Percentiles rank a stretch among this genome's conserved stretches.
Conservation (phyloP, 2,888 invertebrate species). For the Dicranocentrus wangi region DNA sequence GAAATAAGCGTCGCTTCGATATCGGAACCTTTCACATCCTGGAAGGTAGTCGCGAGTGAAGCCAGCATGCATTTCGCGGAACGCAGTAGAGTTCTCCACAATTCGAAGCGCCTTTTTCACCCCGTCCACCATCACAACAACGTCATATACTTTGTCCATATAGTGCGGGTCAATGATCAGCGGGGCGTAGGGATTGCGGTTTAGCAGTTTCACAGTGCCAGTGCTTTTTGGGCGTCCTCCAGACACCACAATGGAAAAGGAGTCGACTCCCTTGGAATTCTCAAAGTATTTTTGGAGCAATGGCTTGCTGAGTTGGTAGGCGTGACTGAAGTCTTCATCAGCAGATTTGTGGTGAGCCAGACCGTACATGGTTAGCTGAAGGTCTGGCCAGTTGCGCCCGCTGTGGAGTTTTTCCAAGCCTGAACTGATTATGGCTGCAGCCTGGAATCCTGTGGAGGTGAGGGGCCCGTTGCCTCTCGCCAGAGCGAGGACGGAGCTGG, state of each 20-base stretch:
- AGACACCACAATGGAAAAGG: constrained; percentile 68
- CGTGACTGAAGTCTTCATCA: constrained; percentile 35
- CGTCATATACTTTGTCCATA: constrained; percentile 64
- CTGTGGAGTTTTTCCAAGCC: constrained; percentile 63
- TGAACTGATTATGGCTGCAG: constrained; percentile 66
- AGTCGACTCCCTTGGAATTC: constrained; percentile 63
- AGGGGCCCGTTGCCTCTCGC: constrained; percentile 64
- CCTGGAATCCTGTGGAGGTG: constrained; percentile 58
- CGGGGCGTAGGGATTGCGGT: constrained; percentile 37
- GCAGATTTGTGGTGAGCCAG: constrained; percentile 54
- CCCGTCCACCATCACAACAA: constrained; percentile 69
- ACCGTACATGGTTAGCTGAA: constrained; percentile 57
- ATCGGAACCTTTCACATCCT: constrained; percentile 58
- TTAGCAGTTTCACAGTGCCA: constrained; percentile 60
- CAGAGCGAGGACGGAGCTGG: constrained; percentile 37
- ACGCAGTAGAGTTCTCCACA: constrained; percentile 64
- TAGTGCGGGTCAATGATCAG: constrained; percentile 69
- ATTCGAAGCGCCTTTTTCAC: constrained; percentile 57
- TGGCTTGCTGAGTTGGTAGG: constrained; percentile 65
- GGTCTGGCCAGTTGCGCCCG: constrained; percentile 67
- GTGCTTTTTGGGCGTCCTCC: constrained; percentile 61
- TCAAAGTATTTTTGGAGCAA: constrained; percentile 57
- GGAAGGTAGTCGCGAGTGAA: constrained; percentile 50
- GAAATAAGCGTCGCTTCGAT: constrained; percentile 46
- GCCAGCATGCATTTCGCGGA: constrained; percentile 45